Percentiles rank a stretch among this genome's conserved stretches.
These are phyloP conservation scores for Nannobrachium achirus DNA, from an alignment of 2,113 vertebrate species.

Conservation along the genomic window DNA sequence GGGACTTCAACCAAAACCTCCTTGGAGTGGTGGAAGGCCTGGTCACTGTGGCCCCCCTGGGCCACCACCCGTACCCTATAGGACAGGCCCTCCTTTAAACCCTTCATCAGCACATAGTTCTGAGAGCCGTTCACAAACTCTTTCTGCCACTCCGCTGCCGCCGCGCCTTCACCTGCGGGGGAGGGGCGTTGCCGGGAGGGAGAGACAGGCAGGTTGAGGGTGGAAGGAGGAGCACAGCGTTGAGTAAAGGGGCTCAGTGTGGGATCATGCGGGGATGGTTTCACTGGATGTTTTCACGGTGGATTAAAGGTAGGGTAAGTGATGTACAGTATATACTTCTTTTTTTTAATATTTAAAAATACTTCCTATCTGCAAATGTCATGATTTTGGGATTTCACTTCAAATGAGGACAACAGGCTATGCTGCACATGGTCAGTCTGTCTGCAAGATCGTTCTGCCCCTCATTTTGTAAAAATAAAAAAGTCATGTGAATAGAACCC, in stretches of 20 bases:
- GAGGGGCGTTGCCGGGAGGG: constrained; percentile 81
- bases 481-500: too few relatives aligned
- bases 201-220: constrained; percentile 58
- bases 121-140: constrained; percentile 93
- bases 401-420: too few relatives aligned
- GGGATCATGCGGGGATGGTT: constrained; percentile 28
- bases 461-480: too few relatives aligned
- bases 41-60: constrained; percentile 85
- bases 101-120: constrained; percentile 92
- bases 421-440: too few relatives aligned
- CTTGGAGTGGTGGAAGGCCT: constrained; percentile 84
- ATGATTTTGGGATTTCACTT: too few relatives aligned
- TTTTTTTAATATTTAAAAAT: too few relatives aligned
- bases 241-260: constrained; percentile 25
- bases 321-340: too few relatives aligned
- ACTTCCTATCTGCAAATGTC: too few relatives aligned
- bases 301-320: too few relatives aligned
- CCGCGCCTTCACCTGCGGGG: constrained; percentile 84
- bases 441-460: too few relatives aligned
- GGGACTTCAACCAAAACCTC: constrained; percentile 91
- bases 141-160: constrained; percentile 93
- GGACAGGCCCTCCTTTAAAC: constrained; percentile 90
- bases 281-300: not conserved
- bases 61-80: constrained; percentile 94
- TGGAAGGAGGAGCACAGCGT: constrained; percentile 26